Conservation (phyloP, 2,113 vertebrate genomes). For the Salminus brasiliensis region DNA sequence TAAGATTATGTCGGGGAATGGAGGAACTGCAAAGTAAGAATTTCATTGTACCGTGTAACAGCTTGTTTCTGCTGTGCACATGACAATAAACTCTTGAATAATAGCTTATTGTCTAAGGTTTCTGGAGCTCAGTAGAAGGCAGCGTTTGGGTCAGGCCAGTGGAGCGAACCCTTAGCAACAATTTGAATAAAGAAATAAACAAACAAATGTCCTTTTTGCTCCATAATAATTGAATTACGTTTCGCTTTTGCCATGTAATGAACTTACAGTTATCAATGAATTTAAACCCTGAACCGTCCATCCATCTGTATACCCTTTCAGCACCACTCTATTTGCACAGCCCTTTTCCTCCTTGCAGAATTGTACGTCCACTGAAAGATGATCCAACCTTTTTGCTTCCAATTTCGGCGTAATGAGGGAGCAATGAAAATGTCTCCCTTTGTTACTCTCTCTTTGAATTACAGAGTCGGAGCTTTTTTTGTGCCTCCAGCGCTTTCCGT, state of each 20-base stretch:
- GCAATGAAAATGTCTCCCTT: no score
- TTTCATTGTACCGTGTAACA: no score
- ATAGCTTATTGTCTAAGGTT: no score
- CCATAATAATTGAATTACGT: no score
- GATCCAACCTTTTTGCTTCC: neutral
- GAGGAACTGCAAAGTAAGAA: no score
- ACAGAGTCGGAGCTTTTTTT: neutral
- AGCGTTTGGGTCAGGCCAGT: no score
- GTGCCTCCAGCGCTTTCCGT: neutral
- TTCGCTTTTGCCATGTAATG: neutral
- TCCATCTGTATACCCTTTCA: neutral
- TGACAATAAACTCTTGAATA: no score
- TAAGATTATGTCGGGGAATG: no score
- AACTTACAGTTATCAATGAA: neutral
- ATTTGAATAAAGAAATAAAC: neutral
- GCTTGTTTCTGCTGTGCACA: no score
- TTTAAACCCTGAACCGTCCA: neutral
- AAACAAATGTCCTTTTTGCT: neutral
- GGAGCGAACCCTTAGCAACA: no score
- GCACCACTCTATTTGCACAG: neutral
- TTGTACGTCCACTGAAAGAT: neutral
- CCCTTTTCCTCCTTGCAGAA: neutral
- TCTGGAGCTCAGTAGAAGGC: no score
- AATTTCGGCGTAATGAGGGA: neutral
- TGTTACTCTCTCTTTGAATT: constrained; percentile 11